Conservation (phyloP, 2,888 invertebrate species). For the Omphaloscelis lunosa region DNA sequence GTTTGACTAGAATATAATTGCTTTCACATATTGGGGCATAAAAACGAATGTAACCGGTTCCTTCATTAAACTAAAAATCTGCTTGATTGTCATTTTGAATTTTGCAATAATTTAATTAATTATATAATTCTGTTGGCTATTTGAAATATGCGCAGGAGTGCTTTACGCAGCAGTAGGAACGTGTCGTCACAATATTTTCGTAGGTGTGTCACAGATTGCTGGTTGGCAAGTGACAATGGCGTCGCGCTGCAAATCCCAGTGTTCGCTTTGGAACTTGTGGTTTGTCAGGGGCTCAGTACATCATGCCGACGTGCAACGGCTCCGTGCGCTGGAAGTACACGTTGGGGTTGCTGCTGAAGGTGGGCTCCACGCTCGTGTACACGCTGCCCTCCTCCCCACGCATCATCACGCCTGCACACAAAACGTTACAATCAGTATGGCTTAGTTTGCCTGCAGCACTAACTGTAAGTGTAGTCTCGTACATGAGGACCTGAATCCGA, state of each 20-base stretch:
- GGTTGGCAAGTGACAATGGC: slow-evolving; percentile 63
- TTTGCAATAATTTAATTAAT: slow-evolving; percentile 47
- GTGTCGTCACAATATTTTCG: slow-evolving; percentile 61
- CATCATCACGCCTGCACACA: slow-evolving; percentile 93
- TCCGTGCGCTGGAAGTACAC: slow-evolving; percentile 96
- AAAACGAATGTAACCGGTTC: slow-evolving; percentile 9
- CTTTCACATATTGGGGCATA: slow-evolving; percentile 15
- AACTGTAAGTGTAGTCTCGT: slow-evolving; percentile 8
- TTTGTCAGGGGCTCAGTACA: slow-evolving; percentile 92
- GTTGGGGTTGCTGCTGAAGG: slow-evolving; percentile 97
- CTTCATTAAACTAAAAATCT: slow-evolving; percentile 26
- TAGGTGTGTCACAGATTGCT: slow-evolving; percentile 58
- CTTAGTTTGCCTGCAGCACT: slow-evolving; percentile 11
- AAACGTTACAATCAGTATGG: slow-evolving; percentile 49
- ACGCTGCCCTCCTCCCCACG: slow-evolving; percentile 95
- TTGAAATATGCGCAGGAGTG: slow-evolving; percentile 20
- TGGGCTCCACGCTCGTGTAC: slow-evolving; percentile 96
- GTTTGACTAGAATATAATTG: slow-evolving; percentile 62
- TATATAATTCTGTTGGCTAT: slow-evolving; percentile 36
- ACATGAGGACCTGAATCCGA: slow-evolving; percentile 32
- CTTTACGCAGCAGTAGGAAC: slow-evolving; percentile 65
- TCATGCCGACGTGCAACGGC: slow-evolving; percentile 97
- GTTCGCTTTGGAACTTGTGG: slow-evolving; percentile 88
- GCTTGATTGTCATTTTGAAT: slow-evolving; percentile 26
- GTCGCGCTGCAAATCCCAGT: slow-evolving; percentile 87